Evolutionary conservation across 2,888 invertebrate genomes (phyloP), one percentile per base, ranked within the genome.

Genomic region (Aphelenchoides bicaudatus): DNA sequence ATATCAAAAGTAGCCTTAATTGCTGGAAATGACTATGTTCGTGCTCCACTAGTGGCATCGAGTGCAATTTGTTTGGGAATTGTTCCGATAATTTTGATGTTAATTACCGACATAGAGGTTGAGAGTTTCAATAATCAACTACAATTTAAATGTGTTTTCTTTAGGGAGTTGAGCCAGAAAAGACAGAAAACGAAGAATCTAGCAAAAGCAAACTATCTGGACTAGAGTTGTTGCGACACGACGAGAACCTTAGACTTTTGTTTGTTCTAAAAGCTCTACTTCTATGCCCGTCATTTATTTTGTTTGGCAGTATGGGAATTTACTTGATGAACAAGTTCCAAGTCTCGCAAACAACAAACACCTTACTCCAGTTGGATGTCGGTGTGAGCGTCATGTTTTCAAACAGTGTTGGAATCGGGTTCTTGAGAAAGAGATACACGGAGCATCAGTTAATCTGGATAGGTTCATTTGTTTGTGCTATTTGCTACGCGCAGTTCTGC

Each of bases 401-500:
- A 49, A 72, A 72, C 57, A 68, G 69, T 13, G 66, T 72, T 47
- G 72, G 71, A 21, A 66, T 72, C 27, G 65, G 68, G 43, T 68
- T 63, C 63, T 51, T 71, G 21, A 39, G 71, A 13, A 64, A 60
- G 21, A 62, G 62, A 29, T 72, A 68, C 52, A 66, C 62, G 25
- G 72, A 72, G 55, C 63, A 70, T 56, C 65, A 56, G 27, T 59
- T 72, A 1, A 34, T 72, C 6, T 52, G 55, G 5, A 59, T 72
- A 31, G 71, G 72, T 8, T 55, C 60, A 1, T 16, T 58, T 21
- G 59, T 60, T 21, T 67, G 68, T 55, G 72, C 71, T 39, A 70
- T 58, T 23, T 46, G 47, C 21, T 58, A 37, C 25, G 31, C 30
- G 21, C 58, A 47, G 21, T 60, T 58, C 30, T 23, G 19, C 10